Base-by-base conservation (phyloP, 2,888 invertebrate genomes). In the Lasioglossum pauxillum region DNA sequence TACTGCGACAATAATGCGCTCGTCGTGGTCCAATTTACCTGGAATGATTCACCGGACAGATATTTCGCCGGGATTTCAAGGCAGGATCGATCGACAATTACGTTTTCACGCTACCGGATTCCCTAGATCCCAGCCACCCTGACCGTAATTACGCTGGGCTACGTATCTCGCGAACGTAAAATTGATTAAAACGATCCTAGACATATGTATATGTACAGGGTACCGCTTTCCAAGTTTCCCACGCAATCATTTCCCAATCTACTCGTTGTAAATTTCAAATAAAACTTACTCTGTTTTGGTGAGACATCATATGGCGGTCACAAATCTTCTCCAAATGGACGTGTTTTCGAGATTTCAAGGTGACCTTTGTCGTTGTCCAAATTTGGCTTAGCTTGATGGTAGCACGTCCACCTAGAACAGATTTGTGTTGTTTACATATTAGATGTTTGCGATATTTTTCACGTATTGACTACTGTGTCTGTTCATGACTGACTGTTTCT, bases 1-100 rank as follows among this genome's bases (percentile, higher is more conserved):
- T 83, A 85, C 80, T 83, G 86, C 81, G 87, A 84, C 83, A 82
- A 87, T 87, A 87, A 87, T 86, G 83, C 78, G 80, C 71, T 38
- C 71, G 41, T 49, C 82, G 77, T 75, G 86, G 67, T 83, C 72
- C 83, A 80, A 85, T 85, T 82, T 85, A 75, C 78, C 80, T 31
- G 77, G 82, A 78, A 85, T 64, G 86, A 86, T 75, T 85, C 85
- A 82, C 76, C 78, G 12, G 75, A 19, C 74, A 76, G 74, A 85
- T 76, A 80, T 77, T 84, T 82, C 75, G 53, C 41, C 14, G 27
- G 49, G 86, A 78, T 86, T 86, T 86, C 84, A 77, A 81, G 80
- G 84, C 49, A 69, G 4, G 35, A 77, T 53, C 80, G 80, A 79
- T 75, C 74, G 76, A 73, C 79, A 60, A 84, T 84, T 60, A 74